Base-by-base conservation (phyloP, 2,888 invertebrate species). In the Blastobasis adustella region DNA sequence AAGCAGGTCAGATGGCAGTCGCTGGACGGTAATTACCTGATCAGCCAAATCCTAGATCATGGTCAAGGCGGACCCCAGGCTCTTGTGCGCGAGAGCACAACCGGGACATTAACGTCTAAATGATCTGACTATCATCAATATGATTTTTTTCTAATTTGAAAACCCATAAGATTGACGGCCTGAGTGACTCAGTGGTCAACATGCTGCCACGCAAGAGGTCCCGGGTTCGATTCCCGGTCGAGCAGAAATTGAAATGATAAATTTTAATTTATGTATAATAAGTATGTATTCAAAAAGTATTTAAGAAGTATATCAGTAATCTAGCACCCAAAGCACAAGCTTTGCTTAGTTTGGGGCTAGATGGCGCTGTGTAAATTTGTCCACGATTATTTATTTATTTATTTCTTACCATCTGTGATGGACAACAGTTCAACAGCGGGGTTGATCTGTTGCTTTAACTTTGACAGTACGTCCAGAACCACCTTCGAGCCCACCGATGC, bases 351-450 rank as follows among this genome's bases (percentile, higher is more conserved):
- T 40, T 8, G 40, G 40, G 8, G 40, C 5, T 6, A 40, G 8
- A n/a, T 42, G n/a, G n/a, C n/a, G n/a, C n/a, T n/a, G n/a, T n/a
- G n/a, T n/a, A n/a, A n/a, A n/a, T n/a, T n/a, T n/a, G n/a, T n/a
- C n/a, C n/a, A n/a, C n/a, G n/a, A n/a, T n/a, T n/a, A n/a, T n/a
- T n/a, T n/a, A n/a, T n/a, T n/a, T 7, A 6, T 42, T 4, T 5
- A 7, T 7, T 9, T 7, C 56, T 57, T 56, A 62, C 69, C 69
- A 73, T 73, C 71, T 48, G 66, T 74, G 1, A 84, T 57, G n/a
- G 80, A 60, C n/a, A 75, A 59, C 0, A 87, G 64, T 52, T 87
- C 85, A 0, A 81, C 70, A 0, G 82, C 74, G 1, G 86, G 86
- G 50, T 64, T 61, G 1, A 83, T 55, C 53, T 74, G 77, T n/a